Percentiles rank a stretch among this genome's conserved stretches.
phyloP scores from a whole-genome alignment of 2,113 vertebrate genomes.

The Orthochromis indermauri region DNA sequence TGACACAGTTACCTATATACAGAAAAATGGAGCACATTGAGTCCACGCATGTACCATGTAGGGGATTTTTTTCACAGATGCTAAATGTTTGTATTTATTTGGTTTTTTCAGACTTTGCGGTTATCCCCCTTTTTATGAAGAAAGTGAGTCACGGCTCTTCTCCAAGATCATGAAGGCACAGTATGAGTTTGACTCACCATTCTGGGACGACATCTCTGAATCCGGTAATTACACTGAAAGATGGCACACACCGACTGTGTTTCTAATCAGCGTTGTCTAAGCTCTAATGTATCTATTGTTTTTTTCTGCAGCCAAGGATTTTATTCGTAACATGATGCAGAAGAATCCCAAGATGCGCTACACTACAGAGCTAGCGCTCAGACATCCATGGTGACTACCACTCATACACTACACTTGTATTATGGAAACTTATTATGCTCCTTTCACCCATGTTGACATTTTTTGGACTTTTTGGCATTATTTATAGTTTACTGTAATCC shows the following conservation, averaged over 20 bases:
- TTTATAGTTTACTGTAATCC: neutral
- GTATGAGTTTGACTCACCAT: constrained; percentile 94
- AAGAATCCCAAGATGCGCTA: constrained; percentile 84
- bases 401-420: neutral
- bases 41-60: neutral
- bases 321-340: constrained; percentile 90
- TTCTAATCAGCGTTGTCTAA: neutral
- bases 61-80: neutral
- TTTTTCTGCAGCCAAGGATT: constrained; percentile 82
- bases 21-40: neutral
- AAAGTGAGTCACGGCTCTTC: constrained; percentile 89
- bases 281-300: neutral
- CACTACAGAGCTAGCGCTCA: constrained; percentile 82
- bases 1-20: neutral
- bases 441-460: accelerated
- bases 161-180: constrained; percentile 94
- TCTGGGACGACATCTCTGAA: constrained; percentile 95
- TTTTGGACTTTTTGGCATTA: neutral
- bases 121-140: constrained; percentile 95
- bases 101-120: constrained; percentile 80
- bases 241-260: neutral
- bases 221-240: constrained; percentile 72
- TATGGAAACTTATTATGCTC: neutral
- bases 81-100: neutral
- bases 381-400: constrained; percentile 86